Evolutionary conservation across 2,888 invertebrate species (phyloP).

Genomic region (Epicampocera succincta): DNA sequence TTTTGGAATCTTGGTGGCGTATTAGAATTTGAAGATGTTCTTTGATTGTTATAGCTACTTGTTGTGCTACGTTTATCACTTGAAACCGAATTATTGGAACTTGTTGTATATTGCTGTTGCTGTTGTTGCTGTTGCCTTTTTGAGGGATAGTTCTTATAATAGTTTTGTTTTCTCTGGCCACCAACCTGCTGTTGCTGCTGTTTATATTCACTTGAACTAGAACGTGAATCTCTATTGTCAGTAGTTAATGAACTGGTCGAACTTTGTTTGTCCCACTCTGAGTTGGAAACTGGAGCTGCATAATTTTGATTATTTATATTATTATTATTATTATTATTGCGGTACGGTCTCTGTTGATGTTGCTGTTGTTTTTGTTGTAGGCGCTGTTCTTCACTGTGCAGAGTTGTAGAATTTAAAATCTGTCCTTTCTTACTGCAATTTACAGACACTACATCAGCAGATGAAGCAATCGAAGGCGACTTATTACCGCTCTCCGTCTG

Average conservation of each 20-base stretch:
- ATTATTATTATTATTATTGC: slow-evolving; percentile 38
- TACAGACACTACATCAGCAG: slow-evolving; percentile 65
- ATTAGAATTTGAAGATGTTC: slow-evolving; percentile 68
- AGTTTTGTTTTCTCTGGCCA: slow-evolving; percentile 60
- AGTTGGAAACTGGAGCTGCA: slow-evolving; percentile 36
- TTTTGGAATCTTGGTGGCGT: slow-evolving; percentile 77
- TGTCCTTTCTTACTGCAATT: slow-evolving; percentile 68
- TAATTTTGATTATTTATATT: slow-evolving; percentile 47
- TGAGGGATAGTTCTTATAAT: slow-evolving; percentile 62
- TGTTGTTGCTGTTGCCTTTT: slow-evolving; percentile 69
- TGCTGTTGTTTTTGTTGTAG: slow-evolving; percentile 71
- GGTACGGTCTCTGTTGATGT: slow-evolving; percentile 49
- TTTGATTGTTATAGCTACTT: slow-evolving; percentile 74
- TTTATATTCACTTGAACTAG: slow-evolving; percentile 74
- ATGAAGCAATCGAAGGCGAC: slow-evolving; percentile 71
- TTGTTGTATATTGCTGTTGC: slow-evolving; percentile 73
- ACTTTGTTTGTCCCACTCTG: slow-evolving; percentile 79
- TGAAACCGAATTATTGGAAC: slow-evolving; percentile 66
- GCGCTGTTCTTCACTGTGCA: slow-evolving; percentile 74
- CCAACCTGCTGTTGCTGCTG: slow-evolving; percentile 63
- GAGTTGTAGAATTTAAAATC: slow-evolving; percentile 75
- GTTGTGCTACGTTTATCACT: slow-evolving; percentile 71
- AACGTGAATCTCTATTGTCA: slow-evolving; percentile 76
- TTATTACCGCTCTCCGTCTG: slow-evolving; percentile 66
- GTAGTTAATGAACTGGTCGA: slow-evolving; percentile 75